phyloP scores from a whole-genome alignment of 2,888 invertebrate genomes.

The Cheilosia impressa region DNA sequence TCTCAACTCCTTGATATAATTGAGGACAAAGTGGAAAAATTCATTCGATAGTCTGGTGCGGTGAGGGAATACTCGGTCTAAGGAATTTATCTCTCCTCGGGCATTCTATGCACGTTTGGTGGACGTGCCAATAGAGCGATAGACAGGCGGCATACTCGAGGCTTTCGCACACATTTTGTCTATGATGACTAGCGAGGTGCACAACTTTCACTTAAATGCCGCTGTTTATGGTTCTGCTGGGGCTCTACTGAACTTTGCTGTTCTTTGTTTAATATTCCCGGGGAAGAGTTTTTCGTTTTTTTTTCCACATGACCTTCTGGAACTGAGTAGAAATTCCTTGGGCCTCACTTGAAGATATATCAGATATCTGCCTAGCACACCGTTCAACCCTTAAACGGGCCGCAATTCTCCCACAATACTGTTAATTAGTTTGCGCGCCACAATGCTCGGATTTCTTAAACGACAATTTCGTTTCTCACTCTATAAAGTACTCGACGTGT shows the following conservation, averaged over 20 bases:
- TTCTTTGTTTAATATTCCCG: conserved; percentile 23
- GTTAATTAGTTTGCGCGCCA: conserved; percentile 63
- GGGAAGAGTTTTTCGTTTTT: not conserved
- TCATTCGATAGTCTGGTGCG: conserved; percentile 43
- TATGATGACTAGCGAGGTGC: conserved; percentile 9
- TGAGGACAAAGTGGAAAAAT: conserved; percentile 65
- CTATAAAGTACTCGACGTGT: conserved; percentile 13
- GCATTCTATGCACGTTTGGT: conserved; percentile 61
- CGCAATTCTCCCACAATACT: not conserved
- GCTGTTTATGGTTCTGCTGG: conserved; percentile 11
- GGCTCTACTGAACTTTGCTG: conserved; percentile 22
- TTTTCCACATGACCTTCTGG: not conserved
- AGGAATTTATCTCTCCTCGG: conserved; percentile 56
- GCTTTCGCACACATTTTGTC: conserved; percentile 26
- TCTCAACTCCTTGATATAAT: conserved; percentile 71
- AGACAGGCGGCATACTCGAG: conserved; percentile 35
- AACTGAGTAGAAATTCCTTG: not conserved
- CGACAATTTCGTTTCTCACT: conserved; percentile 45
- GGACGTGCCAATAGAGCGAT: conserved; percentile 68
- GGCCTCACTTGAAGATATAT: too few species aligned
- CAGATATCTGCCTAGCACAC: not conserved
- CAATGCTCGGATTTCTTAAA: conserved; percentile 54
- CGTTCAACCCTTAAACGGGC: not conserved
- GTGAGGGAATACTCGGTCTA: conserved; percentile 41
- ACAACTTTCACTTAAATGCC: conserved; percentile 70